Percentiles rank a stretch among this genome's conserved stretches.
Evolutionary conservation across 2,888 invertebrate genomes (phyloP).

Genomic region (Leptinotarsa rubiginosa): DNA sequence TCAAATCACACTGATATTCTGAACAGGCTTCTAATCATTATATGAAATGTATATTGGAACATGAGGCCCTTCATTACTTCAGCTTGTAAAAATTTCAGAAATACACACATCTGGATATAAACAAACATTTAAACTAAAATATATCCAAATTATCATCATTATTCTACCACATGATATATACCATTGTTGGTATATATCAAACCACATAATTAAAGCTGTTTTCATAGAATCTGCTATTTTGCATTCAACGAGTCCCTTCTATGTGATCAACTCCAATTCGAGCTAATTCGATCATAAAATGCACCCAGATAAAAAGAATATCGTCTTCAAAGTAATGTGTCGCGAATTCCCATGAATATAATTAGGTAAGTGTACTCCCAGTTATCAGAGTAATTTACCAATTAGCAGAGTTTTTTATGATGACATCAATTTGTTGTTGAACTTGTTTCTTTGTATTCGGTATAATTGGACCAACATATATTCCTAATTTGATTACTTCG

Average conservation of each 20-base stretch:
- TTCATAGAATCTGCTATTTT: background rate
- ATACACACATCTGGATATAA: too few species aligned
- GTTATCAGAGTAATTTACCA: slow-evolving; percentile 36
- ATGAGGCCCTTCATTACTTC: too few species aligned
- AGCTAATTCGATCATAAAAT: slow-evolving; percentile 10
- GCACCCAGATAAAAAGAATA: background rate
- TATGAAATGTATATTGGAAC: too few species aligned
- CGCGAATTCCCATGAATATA: slow-evolving; percentile 19
- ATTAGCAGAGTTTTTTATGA: slow-evolving; percentile 38
- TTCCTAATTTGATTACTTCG: slow-evolving; percentile 37
- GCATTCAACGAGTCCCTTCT: background rate
- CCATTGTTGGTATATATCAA: background rate
- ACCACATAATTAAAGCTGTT: too few species aligned
- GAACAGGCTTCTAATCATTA: too few species aligned
- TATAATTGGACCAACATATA: slow-evolving; percentile 34
- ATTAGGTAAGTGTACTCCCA: slow-evolving; percentile 20
- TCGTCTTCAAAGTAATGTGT: slow-evolving; percentile 10
- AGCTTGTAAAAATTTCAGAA: too few species aligned
- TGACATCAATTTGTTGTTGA: slow-evolving; percentile 32
- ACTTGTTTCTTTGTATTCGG: slow-evolving; percentile 36
- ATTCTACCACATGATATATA: background rate
- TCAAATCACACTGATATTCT: too few species aligned
- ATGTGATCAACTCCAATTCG: background rate
- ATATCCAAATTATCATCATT: too few species aligned
- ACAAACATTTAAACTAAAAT: too few species aligned